phyloP scores from a whole-genome alignment of 1,140 invertebrate genomes.

The Brachionus koreanus region DNA sequence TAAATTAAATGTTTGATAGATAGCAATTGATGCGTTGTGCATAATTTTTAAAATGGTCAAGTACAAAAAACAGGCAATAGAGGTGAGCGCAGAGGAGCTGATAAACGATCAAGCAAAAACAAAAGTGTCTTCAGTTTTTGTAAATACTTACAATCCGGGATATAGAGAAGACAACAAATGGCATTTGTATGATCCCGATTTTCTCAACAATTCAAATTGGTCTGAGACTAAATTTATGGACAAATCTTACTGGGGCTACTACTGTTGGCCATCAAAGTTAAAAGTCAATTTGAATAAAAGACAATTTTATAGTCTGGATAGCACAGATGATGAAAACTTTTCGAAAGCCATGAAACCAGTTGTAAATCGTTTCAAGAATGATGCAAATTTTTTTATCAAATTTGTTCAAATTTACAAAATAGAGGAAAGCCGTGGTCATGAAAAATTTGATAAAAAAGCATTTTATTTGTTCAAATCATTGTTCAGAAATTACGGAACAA shows the following conservation, averaged over 20 bases:
- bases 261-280: conserved; percentile 71
- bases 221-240: conserved; percentile 63
- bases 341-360: conserved; percentile 56
- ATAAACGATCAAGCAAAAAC: background rate
- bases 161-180: conserved; percentile 30
- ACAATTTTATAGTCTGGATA: background rate
- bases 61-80: background rate
- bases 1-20: background rate
- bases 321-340: conserved; percentile 51
- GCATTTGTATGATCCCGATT: conserved; percentile 14
- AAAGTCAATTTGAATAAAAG: conserved; percentile 1
- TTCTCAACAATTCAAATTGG: background rate
- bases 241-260: conserved; percentile 71
- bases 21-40: conserved; percentile 22
- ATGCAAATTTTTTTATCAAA: conserved; percentile 68
- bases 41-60: conserved; percentile 42
- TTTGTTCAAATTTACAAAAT: conserved; percentile 72
- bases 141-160: background rate
- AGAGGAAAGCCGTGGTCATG: conserved; percentile 79
- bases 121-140: background rate
- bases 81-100: background rate
- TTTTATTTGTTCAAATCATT: conserved; percentile 72
- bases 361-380: conserved; percentile 48
- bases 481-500: conserved; percentile 73
- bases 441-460: conserved; percentile 69